Evolutionary conservation across 1,140 invertebrate genomes (phyloP), one percentile per base, ranked within the genome.

Genomic region (Sinella curviseta): DNA sequence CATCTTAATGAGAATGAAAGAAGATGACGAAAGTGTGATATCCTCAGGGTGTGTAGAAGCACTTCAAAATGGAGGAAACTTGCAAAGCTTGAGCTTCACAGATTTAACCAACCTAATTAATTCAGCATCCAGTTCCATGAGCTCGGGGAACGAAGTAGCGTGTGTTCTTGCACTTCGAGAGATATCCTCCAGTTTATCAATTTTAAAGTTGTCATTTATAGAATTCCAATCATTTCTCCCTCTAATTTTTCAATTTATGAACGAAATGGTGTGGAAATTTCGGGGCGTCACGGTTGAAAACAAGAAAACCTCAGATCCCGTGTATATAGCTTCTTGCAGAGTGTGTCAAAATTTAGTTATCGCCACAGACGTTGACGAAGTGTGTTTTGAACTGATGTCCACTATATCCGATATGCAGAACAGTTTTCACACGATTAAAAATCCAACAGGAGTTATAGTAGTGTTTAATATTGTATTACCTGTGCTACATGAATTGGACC

Each of bases 161-260:
- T 75, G 78, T 54, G 60, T 79, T 28, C 34, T 80, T 4, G 35
- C 14, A 20, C 26, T 79, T 14, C 73, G 76, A 24, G 36, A 77
- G 30, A 73, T 77, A 24, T 26, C 77, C 14, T 67, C 78, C 4
- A 20, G 8, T 12, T 70, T 70, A 14, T 31, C 65, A 4, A 70
- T 8, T 14, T 17, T 26, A n/a, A 78, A 34, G 4, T 20, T 67
- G 12, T 67, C 77, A 20, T 36, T 78, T 14, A 34, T 48, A 12
- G 55, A 78, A 26, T 78, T 78, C 31, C 77, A 65, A 35, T 24
- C 55, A 26, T n/a, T 78, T 70, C 34, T 78, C 12, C 55, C 55
- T 33, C 60, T 33, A 1, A 24, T 78, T n/a, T 60, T 54, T n/a
- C 26, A 70, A 33, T 33, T 70, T 33, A 24, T 70, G 31, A 33